phyloP scores from a whole-genome alignment of 2,888 invertebrate genomes.

The Epirrhoe tristata region DNA sequence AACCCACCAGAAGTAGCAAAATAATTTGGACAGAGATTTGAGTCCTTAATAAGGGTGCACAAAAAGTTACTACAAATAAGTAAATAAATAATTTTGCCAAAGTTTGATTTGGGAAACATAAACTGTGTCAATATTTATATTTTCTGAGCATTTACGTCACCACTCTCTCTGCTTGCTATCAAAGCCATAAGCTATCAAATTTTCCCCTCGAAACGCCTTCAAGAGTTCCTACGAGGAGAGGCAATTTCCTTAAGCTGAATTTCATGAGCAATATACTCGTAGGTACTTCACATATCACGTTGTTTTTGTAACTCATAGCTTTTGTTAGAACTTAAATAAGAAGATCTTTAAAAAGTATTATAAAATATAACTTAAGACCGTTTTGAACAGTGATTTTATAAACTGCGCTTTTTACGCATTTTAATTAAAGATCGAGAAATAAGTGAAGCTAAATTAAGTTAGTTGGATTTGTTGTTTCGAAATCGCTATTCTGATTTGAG shows the following conservation, averaged over 20 bases:
- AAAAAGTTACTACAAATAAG: neutral
- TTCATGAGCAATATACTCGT: constrained; percentile 76
- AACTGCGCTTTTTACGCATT: no score
- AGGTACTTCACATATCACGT: constrained; percentile 69
- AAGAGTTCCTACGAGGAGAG: constrained; percentile 69
- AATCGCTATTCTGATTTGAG: neutral
- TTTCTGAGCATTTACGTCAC: constrained; percentile 58
- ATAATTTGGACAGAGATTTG: neutral
- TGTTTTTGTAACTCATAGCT: constrained; percentile 58
- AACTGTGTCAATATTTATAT: constrained; percentile 40
- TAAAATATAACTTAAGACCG: no score
- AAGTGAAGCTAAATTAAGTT: no score
- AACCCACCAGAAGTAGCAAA: neutral
- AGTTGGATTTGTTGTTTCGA: no score
- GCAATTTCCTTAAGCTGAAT: constrained; percentile 83
- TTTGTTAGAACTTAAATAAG: constrained; percentile 54
- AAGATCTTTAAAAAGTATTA: no score
- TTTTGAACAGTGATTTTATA: no score
- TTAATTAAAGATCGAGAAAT: no score
- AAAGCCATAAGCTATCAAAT: constrained; percentile 79
- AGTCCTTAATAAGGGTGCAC: neutral
- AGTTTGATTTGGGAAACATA: constrained; percentile 19
- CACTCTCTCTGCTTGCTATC: constrained; percentile 63
- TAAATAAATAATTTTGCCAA: neutral
- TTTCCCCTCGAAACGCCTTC: constrained; percentile 70